These are phyloP conservation scores for Acanthaster planci DNA, from an alignment of 35 echinoderm and acorn worm genomes.

Conservation along the genomic window DNA sequence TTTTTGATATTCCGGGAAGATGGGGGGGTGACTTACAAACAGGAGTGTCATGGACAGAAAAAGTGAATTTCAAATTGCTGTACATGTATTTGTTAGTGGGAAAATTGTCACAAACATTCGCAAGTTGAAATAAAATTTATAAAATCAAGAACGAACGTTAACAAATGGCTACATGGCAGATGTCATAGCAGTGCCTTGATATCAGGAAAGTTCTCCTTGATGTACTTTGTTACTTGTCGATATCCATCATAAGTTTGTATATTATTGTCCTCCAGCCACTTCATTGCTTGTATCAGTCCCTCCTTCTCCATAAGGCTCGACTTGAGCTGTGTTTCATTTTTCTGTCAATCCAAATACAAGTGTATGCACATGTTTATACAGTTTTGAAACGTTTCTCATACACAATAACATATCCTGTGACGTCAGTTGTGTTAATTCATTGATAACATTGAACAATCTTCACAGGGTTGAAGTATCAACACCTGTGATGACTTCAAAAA, in stretches of 20 bases:
- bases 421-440: not conserved
- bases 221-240: conserved; percentile 44
- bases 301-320: conserved; percentile 38
- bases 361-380: not conserved
- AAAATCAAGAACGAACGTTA: not conserved
- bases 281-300: conserved; percentile 16
- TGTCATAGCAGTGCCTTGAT: conserved; percentile 54
- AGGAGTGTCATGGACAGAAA: not conserved
- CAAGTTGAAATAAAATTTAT: not conserved
- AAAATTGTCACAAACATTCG: not conserved
- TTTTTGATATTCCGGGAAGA: not conserved
- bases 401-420: not conserved
- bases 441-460: not conserved
- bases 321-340: not conserved
- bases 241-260: conserved; percentile 65
- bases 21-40: not conserved
- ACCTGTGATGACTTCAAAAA: not conserved
- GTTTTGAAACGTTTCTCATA: not conserved
- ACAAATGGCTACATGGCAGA: conserved; percentile 70
- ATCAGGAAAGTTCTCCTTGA: conserved; percentile 29
- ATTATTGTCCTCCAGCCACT: not conserved
- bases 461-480: not conserved
- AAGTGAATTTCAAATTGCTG: not conserved
- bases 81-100: conserved; percentile 12
- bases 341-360: not conserved